These are phyloP conservation scores for Ochropacha duplaris DNA, from an alignment of 2,888 invertebrate species.

Conservation along the genomic window DNA sequence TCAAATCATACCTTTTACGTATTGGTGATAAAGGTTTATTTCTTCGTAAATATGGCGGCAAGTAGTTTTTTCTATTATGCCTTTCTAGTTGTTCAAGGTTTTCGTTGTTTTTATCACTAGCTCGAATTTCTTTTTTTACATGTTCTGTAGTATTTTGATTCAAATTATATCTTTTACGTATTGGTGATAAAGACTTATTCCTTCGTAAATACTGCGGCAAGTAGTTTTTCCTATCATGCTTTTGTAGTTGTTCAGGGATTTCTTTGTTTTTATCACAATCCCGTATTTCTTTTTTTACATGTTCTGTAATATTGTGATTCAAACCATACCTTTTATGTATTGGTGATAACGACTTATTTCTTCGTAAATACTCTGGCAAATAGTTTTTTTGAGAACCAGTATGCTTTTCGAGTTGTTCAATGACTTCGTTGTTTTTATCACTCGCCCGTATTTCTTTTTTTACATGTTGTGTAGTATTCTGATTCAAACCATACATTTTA, in stretches of 20 bases:
- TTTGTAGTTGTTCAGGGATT: slow-evolving; percentile 14
- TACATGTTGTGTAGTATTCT: slow-evolving; percentile 27
- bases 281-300: too few species aligned
- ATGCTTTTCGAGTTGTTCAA: too few species aligned
- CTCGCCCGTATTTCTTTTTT: slow-evolving; percentile 28
- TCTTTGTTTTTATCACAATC: slow-evolving; percentile 37
- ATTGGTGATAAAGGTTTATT: slow-evolving; percentile 14
- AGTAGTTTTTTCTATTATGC: slow-evolving; percentile 33
- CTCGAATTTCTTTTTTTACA: slow-evolving; percentile 22
- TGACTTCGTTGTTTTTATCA: too few species aligned
- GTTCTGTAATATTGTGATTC: too few species aligned
- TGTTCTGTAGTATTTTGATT: slow-evolving; percentile 31
- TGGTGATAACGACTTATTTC: too few species aligned
- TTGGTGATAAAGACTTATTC: slow-evolving; percentile 18
- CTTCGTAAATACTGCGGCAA: slow-evolving; percentile 46
- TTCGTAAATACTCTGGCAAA: too few species aligned
- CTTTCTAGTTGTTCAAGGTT: slow-evolving; percentile 15
- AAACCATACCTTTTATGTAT: too few species aligned
- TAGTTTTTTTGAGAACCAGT: too few species aligned
- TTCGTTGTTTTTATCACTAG: slow-evolving; percentile 34
- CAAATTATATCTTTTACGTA: slow-evolving; percentile 21
- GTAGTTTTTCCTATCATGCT: slow-evolving; percentile 31
- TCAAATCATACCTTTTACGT: slow-evolving; percentile 24
- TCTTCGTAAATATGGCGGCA: slow-evolving; percentile 45
- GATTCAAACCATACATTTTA: slow-evolving; percentile 27